Conservation (phyloP, 2,888 invertebrate genomes). For the Drosophila quinaria region DNA sequence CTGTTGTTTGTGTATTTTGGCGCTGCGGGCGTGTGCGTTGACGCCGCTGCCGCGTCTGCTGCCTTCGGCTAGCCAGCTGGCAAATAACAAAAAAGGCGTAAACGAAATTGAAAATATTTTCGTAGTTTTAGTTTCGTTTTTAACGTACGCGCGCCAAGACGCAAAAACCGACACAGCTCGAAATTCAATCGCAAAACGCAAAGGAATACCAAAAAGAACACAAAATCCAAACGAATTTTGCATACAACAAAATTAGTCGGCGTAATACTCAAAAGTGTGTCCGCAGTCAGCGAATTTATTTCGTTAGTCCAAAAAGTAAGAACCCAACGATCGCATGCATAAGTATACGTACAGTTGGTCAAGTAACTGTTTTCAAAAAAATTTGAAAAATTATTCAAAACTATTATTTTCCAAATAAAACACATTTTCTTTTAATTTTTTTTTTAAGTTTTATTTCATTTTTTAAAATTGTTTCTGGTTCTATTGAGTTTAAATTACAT, state of each 20-base stretch:
- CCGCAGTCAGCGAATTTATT: constrained; percentile 22
- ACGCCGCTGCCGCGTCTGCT: constrained; percentile 15
- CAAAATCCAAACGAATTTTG: constrained; percentile 16
- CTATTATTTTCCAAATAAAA: no score
- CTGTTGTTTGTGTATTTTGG: constrained; percentile 34
- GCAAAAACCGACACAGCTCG: constrained; percentile 37
- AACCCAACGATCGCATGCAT: constrained; percentile 20
- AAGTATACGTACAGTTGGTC: constrained; percentile 6
- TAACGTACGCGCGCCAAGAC: constrained; percentile 80
- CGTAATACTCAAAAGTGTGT: constrained; percentile 24
- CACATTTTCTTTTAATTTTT: no score
- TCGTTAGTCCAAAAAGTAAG: constrained; percentile 44
- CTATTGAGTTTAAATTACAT: no score
- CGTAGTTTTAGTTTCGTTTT: constrained; percentile 82
- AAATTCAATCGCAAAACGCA: constrained; percentile 25
- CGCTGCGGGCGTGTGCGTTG: constrained; percentile 37
- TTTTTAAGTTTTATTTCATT: no score
- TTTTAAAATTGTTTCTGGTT: no score
- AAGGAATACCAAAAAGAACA: not conserved
- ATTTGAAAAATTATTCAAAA: no score
- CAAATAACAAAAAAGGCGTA: constrained; percentile 46
- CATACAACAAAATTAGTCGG: constrained; percentile 2
- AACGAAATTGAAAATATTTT: constrained; percentile 64
- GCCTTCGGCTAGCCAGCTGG: constrained; percentile 38
- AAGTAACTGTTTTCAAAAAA: not conserved